Base-by-base conservation (phyloP, 2,888 invertebrate species). In the Steromphala cineraria region DNA sequence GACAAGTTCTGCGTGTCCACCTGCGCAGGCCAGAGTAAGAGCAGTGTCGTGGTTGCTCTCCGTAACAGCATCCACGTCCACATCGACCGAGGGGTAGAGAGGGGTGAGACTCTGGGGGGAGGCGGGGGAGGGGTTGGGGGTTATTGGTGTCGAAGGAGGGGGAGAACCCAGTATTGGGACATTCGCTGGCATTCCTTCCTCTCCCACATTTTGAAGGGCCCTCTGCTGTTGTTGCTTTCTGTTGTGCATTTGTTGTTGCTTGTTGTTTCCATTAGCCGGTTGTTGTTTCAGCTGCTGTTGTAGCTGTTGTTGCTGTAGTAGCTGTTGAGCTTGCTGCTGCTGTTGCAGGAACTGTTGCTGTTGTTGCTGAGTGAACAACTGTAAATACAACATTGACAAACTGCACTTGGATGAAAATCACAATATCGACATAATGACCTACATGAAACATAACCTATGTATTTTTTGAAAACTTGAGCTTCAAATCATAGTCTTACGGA, bases 41-140 rank as follows among this genome's bases (percentile, higher is more conserved):
- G 99, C 99, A 4, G 99, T 99, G 94, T 99, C 99, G 94, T 98
- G 98, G 95, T 99, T 99, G 90, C 97, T 98, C 94, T 99, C 99
- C 0, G 99, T 99, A 94, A 98, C 98, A 8, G 98, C 98, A 94
- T 99, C 98, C 86, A 99, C 96, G 94, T 99, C 98, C 36, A 94
- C 88, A 21, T 87, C 86, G 7, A 76, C 76, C 2, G 91, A 89
- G 78, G 90, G 89, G 86, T 88, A 89, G 95, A 98, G 88, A 17
- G 92, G 90, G 19, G 92, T 90, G 52, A 89, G 87, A 74, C 87
- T 87, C 55, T 76, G 76, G 3, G 90, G 90, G 1, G 90, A 89
- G 1, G 89, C 90, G 52, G 91, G 90, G 15, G 90, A 90, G 17
- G 90, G 90, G 81, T 90, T 91, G 2, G 92, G 90, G 7, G 91